A percentile compares a stretch with the other conserved stretches of the same genome.
Evolutionary conservation across 2,113 vertebrate species (phyloP).

Genomic region (Dromiciops gliroides): DNA sequence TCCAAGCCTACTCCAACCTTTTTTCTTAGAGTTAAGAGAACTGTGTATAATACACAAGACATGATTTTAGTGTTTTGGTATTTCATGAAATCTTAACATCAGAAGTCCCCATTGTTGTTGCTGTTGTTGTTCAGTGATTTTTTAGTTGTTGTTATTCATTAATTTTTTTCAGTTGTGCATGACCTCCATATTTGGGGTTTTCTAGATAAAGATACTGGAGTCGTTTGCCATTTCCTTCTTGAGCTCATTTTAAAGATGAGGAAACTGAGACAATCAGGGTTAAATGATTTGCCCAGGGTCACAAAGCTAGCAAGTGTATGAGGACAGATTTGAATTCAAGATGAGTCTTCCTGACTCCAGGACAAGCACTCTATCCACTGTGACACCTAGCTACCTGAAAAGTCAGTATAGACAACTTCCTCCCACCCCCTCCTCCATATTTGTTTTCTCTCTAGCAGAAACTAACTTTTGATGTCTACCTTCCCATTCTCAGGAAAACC

Average conservation of each 20-base stretch:
- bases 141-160: too few relatives aligned
- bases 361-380: background rate
- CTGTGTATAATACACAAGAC: background rate
- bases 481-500: background rate
- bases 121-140: too few relatives aligned
- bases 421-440: fast-evolving
- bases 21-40: background rate
- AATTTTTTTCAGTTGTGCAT: too few relatives aligned
- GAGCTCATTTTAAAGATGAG: too few relatives aligned
- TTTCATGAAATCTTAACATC: background rate
- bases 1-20: too few relatives aligned
- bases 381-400: background rate
- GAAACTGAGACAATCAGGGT: too few relatives aligned
- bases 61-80: background rate
- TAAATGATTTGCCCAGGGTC: too few relatives aligned
- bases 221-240: too few relatives aligned
- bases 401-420: background rate
- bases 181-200: too few relatives aligned
- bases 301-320: too few relatives aligned
- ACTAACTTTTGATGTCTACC: background rate
- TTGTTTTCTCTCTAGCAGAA: background rate
- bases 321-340: too few relatives aligned
- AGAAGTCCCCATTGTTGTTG: background rate
- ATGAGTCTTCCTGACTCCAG: background rate
- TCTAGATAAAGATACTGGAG: too few relatives aligned